These are phyloP conservation scores for Lochmaea crataegi DNA, from an alignment of 2,888 invertebrate species.

Conservation along the genomic window DNA sequence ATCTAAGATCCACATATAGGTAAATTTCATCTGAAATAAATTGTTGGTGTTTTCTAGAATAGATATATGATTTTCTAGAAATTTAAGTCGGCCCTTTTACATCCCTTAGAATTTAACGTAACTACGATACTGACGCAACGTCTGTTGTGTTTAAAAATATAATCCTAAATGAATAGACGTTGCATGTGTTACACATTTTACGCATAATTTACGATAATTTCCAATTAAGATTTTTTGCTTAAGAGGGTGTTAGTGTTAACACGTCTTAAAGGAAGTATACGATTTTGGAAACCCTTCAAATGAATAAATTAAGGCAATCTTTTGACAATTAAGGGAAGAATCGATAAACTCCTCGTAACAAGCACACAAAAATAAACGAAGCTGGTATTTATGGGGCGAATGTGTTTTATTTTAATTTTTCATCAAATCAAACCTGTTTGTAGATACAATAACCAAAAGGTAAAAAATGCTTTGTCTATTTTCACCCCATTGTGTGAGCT, in stretches of 20 bases:
- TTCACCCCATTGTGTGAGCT: no score
- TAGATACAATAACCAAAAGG: no score
- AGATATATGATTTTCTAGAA: no score
- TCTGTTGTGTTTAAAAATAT: background rate
- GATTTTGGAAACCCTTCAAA: conserved; percentile 16
- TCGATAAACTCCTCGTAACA: background rate
- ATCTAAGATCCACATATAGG: no score
- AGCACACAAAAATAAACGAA: background rate
- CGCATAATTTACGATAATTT: conserved; percentile 18
- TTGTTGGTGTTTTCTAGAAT: background rate
- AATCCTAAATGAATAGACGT: background rate
- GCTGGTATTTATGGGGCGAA: background rate
- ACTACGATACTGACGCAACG: background rate
- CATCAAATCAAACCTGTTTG: no score
- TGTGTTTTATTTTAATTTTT: no score
- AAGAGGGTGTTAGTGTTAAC: conserved; percentile 17
- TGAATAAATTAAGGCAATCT: background rate
- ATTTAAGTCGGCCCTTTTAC: background rate
- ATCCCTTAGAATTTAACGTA: background rate
- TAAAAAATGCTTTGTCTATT: no score
- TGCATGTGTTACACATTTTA: conserved; percentile 14
- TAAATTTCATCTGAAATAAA: no score
- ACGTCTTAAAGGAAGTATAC: background rate
- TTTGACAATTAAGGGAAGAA: background rate
- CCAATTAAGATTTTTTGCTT: conserved; percentile 14